These are phyloP conservation scores for Aphelocoma californica DNA, from an alignment of 2,797 vertebrate genomes.

Conservation along the genomic window DNA sequence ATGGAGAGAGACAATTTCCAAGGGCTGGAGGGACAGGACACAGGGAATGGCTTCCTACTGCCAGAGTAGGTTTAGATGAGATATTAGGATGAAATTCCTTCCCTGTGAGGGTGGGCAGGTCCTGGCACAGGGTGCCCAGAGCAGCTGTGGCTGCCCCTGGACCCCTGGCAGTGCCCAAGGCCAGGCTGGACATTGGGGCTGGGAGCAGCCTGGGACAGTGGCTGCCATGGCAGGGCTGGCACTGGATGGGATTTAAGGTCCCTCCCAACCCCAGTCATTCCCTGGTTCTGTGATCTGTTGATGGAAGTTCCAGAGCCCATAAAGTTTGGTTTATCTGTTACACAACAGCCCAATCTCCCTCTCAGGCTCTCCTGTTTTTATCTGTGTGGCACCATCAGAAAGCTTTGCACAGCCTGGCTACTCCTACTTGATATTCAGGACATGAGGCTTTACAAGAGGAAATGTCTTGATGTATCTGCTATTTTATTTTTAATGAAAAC, in stretches of 20 bases:
- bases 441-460: slow-evolving; percentile 17
- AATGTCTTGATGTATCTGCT: slow-evolving; percentile 46
- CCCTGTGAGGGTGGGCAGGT: no score
- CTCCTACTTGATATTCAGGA: slow-evolving; percentile 44
- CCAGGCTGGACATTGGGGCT: background rate
- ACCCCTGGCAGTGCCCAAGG: background rate
- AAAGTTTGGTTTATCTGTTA: background rate
- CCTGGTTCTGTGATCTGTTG: background rate
- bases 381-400: background rate
- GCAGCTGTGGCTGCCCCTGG: background rate
- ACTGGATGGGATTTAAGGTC: fast-evolving
- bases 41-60: no score
- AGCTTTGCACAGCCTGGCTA: background rate
- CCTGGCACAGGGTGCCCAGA: background rate
- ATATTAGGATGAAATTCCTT: no score
- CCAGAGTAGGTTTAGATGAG: no score
- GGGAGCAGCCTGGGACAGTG: background rate
- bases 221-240: background rate
- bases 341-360: background rate
- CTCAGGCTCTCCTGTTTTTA: background rate
- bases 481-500: slow-evolving; percentile 69
- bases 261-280: no score
- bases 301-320: background rate
- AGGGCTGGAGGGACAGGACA: no score
- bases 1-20: background rate